Evolutionary conservation across 2,113 vertebrate species (phyloP).

Genomic region (Oreochromis tanganicae): DNA sequence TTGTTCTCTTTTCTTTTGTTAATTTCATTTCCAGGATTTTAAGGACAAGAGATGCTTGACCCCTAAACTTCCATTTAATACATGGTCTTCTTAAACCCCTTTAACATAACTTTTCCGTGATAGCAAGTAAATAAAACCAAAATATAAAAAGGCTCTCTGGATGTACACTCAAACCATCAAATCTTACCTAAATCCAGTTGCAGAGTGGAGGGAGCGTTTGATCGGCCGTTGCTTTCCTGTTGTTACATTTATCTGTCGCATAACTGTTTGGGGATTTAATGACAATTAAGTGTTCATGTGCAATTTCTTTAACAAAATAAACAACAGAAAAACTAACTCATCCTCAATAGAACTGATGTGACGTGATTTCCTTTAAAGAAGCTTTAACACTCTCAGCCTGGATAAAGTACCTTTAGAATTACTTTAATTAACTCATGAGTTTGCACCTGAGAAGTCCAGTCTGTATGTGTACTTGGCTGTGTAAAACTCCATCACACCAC

Average conservation of each 20-base stretch:
- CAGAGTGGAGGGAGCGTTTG: constrained; percentile 87
- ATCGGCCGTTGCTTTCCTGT: constrained; percentile 90
- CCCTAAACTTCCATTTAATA: background rate
- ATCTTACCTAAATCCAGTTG: constrained; percentile 89
- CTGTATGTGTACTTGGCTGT: constrained; percentile 93
- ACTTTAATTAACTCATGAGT: background rate
- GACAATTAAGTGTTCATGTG: background rate
- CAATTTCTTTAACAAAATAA: background rate
- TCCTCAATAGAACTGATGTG: background rate
- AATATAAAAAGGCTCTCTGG: background rate
- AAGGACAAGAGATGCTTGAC: background rate
- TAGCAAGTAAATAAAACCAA: background rate
- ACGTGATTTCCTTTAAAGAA: background rate
- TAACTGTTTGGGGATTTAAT: constrained; percentile 66
- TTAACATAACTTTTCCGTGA: background rate
- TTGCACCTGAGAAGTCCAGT: constrained; percentile 87
- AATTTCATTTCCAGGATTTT: background rate
- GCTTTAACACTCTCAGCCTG: background rate
- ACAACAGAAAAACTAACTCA: background rate
- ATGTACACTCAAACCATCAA: background rate
- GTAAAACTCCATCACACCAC: constrained; percentile 84
- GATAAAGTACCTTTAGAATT: background rate
- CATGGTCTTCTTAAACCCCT: background rate
- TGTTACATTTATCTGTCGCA: constrained; percentile 90
- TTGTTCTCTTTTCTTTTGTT: background rate